phyloP scores from a whole-genome alignment of 2,113 vertebrate species.

The Saccopteryx bilineata region DNA sequence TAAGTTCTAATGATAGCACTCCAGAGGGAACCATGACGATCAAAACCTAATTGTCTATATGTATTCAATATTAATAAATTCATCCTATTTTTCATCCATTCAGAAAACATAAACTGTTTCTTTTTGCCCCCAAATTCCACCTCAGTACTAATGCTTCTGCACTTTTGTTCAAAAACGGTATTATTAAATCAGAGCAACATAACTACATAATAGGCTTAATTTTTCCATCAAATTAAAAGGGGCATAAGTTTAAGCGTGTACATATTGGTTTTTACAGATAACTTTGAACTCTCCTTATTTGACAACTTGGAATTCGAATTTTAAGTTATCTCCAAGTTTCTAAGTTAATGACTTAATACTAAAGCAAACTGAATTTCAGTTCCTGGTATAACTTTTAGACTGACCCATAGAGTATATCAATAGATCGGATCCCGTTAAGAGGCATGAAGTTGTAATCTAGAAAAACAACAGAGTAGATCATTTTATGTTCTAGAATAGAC shows the following conservation, averaged over 20 bases:
- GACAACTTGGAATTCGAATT: conserved; percentile 48
- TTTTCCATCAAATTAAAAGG: conserved; percentile 41
- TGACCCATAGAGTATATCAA: conserved; percentile 19
- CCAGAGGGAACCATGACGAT: conserved; percentile 7
- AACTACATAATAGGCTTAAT: background rate
- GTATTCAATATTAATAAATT: conserved; percentile 15
- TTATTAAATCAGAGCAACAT: background rate
- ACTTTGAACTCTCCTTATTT: conserved; percentile 32
- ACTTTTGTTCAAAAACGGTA: background rate
- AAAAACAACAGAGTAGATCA: background rate
- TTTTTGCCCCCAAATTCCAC: background rate
- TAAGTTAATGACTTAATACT: conserved; percentile 36
- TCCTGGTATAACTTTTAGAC: conserved; percentile 52
- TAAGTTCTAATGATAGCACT: background rate
- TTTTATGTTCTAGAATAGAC: conserved; percentile 36
- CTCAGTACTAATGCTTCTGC: background rate
- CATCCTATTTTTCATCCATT: conserved; percentile 20
- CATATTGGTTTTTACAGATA: background rate
- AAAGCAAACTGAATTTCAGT: conserved; percentile 23
- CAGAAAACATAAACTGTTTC: conserved; percentile 33
- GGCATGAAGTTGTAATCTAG: conserved; percentile 3
- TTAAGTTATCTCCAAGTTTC: conserved; percentile 49
- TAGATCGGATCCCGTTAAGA: background rate
- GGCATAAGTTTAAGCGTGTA: background rate
- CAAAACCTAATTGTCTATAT: conserved; percentile 45